Evolutionary conservation across 2,113 vertebrate genomes (phyloP), one percentile per base, ranked within the genome.

Genomic region (Myxocyprinus asiaticus): DNA sequence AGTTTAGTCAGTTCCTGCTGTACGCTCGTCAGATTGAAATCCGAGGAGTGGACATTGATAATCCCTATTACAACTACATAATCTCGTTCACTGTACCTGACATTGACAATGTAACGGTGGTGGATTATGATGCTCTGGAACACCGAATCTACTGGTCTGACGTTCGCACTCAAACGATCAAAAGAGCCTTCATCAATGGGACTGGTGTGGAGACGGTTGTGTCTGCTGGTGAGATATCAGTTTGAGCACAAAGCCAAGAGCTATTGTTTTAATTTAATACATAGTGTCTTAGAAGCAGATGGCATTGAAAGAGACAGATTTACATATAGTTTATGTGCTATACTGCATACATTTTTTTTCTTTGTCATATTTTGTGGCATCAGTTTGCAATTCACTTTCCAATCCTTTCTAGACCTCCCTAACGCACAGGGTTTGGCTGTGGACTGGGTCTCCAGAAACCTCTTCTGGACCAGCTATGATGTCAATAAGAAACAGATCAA

Each of bases 381-480:
- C 22, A 33, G 22, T 33, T 33, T 33, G 1, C 3, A 1, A 33
- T 33, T 51, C 0, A 51, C n/a, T 45, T 15, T 43, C 6, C 59
- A 48, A 45, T 75, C 43, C 11, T 44, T 48, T 53, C 11, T 89
- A 99, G 98, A 99, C 84, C 86, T 99, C 80, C 96, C 97, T 78
- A 99, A 99, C 0, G 97, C 96, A 72, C 96, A 99, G 0, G 97
- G 98, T n/a, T 91, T 99, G 68, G 96, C 97, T 3, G 97, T 99
- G 81, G 98, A 99, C 67, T 99, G 98, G 98, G 91, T 99, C 43
- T 99, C 98, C 81, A 94, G 97, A 85, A 99, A 99, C 85, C 94
- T 99, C n/a, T 99, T 97, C 91, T 99, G 98, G 98, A 99, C 96
- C 9, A 98, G 97, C 89, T 99, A 99, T 0, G 97, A 98, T 0